Base-by-base conservation (phyloP, 1,140 invertebrate species). In the Zaprionus gabonicus region DNA sequence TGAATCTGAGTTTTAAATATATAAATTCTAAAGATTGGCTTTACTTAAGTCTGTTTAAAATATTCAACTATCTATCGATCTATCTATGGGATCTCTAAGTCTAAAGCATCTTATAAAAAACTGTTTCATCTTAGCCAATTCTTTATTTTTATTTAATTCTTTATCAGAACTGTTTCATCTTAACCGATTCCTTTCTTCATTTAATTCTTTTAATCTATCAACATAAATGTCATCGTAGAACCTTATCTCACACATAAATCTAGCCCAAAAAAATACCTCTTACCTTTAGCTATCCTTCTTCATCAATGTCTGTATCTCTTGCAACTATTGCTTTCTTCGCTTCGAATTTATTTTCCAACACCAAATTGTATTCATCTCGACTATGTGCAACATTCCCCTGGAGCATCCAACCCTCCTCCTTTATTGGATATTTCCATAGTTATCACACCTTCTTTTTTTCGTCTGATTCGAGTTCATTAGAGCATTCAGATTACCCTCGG, bases 401-500 rank as follows among this genome's bases (percentile, higher is more conserved):
- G 31, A 34, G 9, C 9, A 34, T 9, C 38, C 4, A 15, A 3
- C 38, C 13, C 13, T 15, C 4, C 20, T 20, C 17, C 20, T 10
- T 23, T 1, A 9, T 44, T 23, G 20, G 46, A 12, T 23, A 25
- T 51, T 51, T 51, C 20, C 46, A 51, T 51, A 25, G 46, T 51
- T 51, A 25, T 51, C 46, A 23, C 46, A 23, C 17, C 3, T n/a
- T 28, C 27, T 56, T 56, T 13, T 28, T 10, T 5, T 25, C 1
- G 13, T 4, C n/a, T 46, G 41, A 46, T 46, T 46, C 41, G 41
- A 69, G 57, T n/a, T 70, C 57, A 53, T 70, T 70, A 62, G 23
- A 60, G 67, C 31, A 69, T 31, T 58, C 17, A 38, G 55, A 58
- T 58, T 23, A 34, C 25, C 55, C 38, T 12, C 0, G 36, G 64